Percentiles rank a stretch among this genome's conserved stretches.
Evolutionary conservation across 2,797 vertebrate genomes (phyloP).

Genomic region (Glyptemys insculpta): DNA sequence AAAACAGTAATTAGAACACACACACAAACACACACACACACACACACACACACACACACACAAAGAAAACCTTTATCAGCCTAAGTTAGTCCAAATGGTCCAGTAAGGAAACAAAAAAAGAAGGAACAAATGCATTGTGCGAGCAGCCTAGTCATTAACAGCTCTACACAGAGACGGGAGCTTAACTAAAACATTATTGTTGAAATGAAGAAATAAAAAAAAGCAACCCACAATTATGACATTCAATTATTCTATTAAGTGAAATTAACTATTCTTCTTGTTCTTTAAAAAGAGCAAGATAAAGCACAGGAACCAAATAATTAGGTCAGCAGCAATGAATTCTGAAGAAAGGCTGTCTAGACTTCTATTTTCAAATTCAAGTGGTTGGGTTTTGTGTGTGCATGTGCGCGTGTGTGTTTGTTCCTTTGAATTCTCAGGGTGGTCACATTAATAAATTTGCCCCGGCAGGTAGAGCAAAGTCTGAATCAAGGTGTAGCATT

Average conservation of each 20-base stretch:
- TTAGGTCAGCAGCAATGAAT: conserved; percentile 84
- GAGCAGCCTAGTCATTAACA: conserved; percentile 76
- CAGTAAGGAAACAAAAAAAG: conserved; percentile 68
- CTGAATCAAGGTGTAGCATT: conserved; percentile 88
- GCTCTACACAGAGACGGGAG: conserved; percentile 68
- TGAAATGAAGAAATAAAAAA: conserved; percentile 51
- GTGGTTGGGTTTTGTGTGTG: conserved; percentile 41
- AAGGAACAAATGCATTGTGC: conserved; percentile 69
- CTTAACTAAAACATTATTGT: conserved; percentile 79
- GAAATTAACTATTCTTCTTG: conserved; percentile 83
- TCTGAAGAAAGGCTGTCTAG: conserved; percentile 85
- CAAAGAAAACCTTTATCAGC: conserved; percentile 47
- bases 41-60: not conserved
- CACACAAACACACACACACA: conserved; percentile 1
- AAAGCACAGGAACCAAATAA: conserved; percentile 81
- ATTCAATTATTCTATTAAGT: conserved; percentile 85
- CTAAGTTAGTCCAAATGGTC: conserved; percentile 75
- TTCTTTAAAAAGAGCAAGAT: conserved; percentile 81
- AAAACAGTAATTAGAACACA: conserved; percentile 75
- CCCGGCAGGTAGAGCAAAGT: conserved; percentile 83
- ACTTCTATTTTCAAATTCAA: conserved; percentile 83
- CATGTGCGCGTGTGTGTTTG: conserved; percentile 18
- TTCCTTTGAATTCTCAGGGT: conserved; percentile 87
- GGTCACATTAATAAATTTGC: conserved; percentile 84
- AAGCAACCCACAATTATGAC: conserved; percentile 75